Evolutionary conservation across 2,888 invertebrate species (phyloP).

Genomic region (Tenthredo mesomela): DNA sequence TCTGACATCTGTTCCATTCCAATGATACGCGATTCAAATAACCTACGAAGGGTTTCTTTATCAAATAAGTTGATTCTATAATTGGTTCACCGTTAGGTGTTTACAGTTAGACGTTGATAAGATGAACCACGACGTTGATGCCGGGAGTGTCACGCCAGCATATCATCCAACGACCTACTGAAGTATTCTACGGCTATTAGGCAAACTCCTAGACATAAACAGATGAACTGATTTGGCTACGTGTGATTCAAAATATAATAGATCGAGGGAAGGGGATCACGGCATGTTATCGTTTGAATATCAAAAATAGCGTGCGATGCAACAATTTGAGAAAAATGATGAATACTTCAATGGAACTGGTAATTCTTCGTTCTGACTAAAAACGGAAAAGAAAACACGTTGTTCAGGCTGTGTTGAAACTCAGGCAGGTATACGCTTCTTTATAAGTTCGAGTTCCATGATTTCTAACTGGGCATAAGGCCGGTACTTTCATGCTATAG

Average conservation of each 20-base stretch:
- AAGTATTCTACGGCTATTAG: not conserved
- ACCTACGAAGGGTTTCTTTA: not conserved
- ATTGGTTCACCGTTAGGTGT: not conserved
- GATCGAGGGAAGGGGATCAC: not conserved
- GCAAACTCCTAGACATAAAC: not conserved
- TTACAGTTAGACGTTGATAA: not conserved
- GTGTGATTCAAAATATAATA: not conserved
- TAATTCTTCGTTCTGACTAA: too few relatives aligned
- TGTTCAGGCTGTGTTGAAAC: too few relatives aligned
- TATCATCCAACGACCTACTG: not conserved
- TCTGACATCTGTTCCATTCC: not conserved
- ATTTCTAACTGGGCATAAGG: too few relatives aligned
- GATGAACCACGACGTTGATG: not conserved
- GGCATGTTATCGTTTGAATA: not conserved
- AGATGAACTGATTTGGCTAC: not conserved
- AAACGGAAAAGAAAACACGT: too few relatives aligned
- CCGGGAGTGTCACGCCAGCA: not conserved
- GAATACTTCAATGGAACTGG: too few relatives aligned
- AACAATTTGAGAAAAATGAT: too few relatives aligned
- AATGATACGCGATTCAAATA: not conserved
- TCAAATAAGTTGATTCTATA: not conserved
- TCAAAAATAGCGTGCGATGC: too few relatives aligned
- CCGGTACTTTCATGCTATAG: too few relatives aligned
- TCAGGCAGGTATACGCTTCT: too few relatives aligned
- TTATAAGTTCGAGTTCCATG: too few relatives aligned